Base-by-base conservation (phyloP, 23 tunicate species). In the Ciona savignyi region DNA sequence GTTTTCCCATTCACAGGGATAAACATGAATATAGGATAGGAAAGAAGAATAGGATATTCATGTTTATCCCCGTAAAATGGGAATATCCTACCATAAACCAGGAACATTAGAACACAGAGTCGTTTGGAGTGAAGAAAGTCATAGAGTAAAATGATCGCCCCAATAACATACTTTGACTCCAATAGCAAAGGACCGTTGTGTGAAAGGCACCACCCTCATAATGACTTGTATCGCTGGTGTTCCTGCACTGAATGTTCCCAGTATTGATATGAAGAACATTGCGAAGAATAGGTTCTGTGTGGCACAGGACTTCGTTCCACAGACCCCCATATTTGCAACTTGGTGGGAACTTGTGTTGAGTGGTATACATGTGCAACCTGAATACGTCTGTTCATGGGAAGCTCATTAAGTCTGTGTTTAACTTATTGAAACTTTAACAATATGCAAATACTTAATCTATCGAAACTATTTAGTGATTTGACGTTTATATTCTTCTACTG, bases 181-280 rank as follows among this genome's bases (percentile, higher is more conserved):
- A 35, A 87, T 70, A n/a, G 94, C 94, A 42, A 87, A 68, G 0
- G 94, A 74, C 48, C 94, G 65, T 63, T 87, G 75, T 4, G 77
- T 22, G 29, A 87, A 87, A 2, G 94, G 94, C 23, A 87, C 94
- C 21, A 83, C 84, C 23, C 94, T 25, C 32, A 87, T 33, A 1
- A 82, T 35, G 63, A 75, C 94, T 71, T 87, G 94, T 15, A 87
- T 29, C 1, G 86, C 94, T 2, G 94, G 94, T 21, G 85, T 74
- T 4, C 71, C 66, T 29, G 94, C 66, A 6, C 76, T 33, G 26
- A 87, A 74, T 0, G 94, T 80, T 0, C 82, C 79, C 2, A 87
- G 70, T 4, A 87, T 80, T 4, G 86, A 75, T 42, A 87, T 67
- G 78, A 80, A 87, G 33, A 87, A 83, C 4, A 87, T 51, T 2